phyloP scores from a whole-genome alignment of 2,888 invertebrate genomes.

The Drosophila neutralis region DNA sequence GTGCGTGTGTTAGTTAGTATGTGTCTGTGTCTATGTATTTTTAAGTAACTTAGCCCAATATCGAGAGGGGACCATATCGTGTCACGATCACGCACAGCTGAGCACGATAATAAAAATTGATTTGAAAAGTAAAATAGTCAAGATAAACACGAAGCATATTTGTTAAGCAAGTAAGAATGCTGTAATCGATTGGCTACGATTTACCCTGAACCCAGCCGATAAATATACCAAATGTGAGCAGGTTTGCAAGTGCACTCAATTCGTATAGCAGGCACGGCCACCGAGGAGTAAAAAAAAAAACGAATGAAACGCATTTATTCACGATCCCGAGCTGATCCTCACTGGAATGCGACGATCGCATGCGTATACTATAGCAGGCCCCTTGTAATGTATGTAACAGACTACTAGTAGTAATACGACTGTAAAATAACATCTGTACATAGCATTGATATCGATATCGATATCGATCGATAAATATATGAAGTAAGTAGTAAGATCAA shows the following conservation, averaged over 20 bases:
- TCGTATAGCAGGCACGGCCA: background rate
- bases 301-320: background rate
- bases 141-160: background rate
- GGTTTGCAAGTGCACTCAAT: background rate
- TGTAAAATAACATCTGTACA: background rate
- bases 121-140: background rate
- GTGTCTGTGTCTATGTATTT: slow-evolving; percentile 21
- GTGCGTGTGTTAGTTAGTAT: slow-evolving; percentile 1
- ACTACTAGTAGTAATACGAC: background rate
- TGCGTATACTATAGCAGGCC: background rate
- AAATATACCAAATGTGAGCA: background rate
- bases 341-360: background rate
- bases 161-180: background rate
- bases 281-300: too few relatives aligned
- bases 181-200: background rate
- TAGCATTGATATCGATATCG: background rate
- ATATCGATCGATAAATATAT: background rate
- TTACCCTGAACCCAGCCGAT: background rate
- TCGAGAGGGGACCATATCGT: background rate
- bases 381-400: background rate
- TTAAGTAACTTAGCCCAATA: slow-evolving; percentile 38
- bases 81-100: slow-evolving; percentile 14
- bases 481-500: too few relatives aligned
- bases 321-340: background rate
- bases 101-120: background rate